Conservation (phyloP, 2,113 vertebrate genomes). For the Gymnorhina tibicen region DNA sequence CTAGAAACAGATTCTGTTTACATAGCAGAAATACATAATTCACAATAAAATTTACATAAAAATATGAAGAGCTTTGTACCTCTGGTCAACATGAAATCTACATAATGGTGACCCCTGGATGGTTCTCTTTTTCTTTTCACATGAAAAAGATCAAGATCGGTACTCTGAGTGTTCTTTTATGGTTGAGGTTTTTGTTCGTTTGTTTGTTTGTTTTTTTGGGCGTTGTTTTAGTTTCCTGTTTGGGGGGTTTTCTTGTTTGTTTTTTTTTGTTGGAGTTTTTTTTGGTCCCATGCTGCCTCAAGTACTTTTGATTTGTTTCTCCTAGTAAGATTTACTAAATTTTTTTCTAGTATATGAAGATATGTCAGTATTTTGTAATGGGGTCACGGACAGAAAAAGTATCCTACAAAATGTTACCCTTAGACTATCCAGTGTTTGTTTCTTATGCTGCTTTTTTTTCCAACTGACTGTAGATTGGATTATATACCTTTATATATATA, state of each 20-base stretch:
- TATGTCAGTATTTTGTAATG: background rate
- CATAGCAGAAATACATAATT: background rate
- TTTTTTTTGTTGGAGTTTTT: background rate
- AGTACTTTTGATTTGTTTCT: background rate
- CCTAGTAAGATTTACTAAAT: background rate
- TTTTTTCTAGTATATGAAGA: background rate
- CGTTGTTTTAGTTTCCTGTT: background rate
- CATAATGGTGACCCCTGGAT: background rate
- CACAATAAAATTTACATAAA: background rate
- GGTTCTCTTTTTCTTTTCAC: background rate
- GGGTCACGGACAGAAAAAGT: background rate
- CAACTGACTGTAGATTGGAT: background rate
- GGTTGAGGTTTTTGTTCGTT: background rate
- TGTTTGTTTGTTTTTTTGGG: background rate
- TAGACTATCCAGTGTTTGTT: background rate
- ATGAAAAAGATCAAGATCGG: background rate
- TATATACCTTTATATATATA: background rate
- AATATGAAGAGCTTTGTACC: background rate
- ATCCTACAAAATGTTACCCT: background rate
- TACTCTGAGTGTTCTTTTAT: background rate
- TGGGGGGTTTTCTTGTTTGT: background rate
- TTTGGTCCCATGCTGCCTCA: background rate
- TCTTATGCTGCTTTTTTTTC: background rate
- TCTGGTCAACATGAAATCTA: background rate
- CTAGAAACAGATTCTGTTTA: background rate